phyloP scores from a whole-genome alignment of 2,797 vertebrate genomes.

The Danionella dracula region DNA sequence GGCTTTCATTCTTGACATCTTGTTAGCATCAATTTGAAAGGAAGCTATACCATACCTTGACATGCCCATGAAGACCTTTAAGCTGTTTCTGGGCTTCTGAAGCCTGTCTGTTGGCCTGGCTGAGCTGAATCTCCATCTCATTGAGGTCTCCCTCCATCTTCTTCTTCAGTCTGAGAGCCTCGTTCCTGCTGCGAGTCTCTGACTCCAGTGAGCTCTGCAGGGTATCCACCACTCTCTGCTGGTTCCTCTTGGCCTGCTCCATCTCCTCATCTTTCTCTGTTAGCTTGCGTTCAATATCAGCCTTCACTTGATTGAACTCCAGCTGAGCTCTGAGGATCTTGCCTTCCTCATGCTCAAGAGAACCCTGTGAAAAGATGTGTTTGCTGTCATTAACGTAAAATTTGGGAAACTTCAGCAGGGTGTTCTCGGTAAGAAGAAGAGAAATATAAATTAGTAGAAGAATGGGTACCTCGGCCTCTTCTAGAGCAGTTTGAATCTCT shows the following conservation, averaged over 20 bases:
- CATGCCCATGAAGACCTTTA: slow-evolving; percentile 65
- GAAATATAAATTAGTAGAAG: too few species aligned
- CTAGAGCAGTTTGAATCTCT: slow-evolving; percentile 79
- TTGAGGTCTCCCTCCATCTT: slow-evolving; percentile 86
- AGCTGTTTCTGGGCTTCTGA: slow-evolving; percentile 81
- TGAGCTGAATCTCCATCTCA: slow-evolving; percentile 86
- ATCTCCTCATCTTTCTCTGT: slow-evolving; percentile 69
- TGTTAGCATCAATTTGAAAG: not conserved
- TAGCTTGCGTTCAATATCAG: slow-evolving; percentile 67
- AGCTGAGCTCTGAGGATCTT: slow-evolving; percentile 73
- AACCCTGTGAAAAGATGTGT: slow-evolving; percentile 37
- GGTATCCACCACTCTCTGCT: slow-evolving; percentile 60
- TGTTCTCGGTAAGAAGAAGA: too few species aligned
- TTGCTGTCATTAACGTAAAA: not conserved
- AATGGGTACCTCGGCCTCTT: slow-evolving; percentile 76
- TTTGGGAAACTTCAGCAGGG: too few species aligned
- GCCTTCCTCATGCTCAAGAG: slow-evolving; percentile 72
- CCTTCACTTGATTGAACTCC: slow-evolving; percentile 65
- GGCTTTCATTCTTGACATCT: too few species aligned
- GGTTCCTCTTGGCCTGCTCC: slow-evolving; percentile 65
- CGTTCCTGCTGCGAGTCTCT: slow-evolving; percentile 72
- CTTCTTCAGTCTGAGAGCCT: slow-evolving; percentile 70
- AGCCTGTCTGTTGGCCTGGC: slow-evolving; percentile 69
- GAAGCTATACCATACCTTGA: slow-evolving; percentile 61
- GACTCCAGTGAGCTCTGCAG: slow-evolving; percentile 74